Evolutionary conservation across 2,113 vertebrate genomes (phyloP).

Genomic region (Crypturellus undulatus): DNA sequence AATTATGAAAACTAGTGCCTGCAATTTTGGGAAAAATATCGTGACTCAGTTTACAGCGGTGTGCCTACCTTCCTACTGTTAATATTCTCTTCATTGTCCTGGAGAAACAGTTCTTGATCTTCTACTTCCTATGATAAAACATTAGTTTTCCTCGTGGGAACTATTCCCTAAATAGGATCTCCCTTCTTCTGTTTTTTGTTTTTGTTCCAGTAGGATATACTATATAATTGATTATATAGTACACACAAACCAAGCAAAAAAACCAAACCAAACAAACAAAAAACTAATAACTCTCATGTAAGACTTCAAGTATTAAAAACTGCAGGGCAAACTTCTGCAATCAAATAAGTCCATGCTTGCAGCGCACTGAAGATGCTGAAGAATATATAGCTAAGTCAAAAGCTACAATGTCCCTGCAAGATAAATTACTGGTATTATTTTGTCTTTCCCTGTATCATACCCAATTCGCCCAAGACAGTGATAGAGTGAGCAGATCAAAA

Average conservation of each 20-base stretch:
- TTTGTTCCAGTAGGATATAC: background rate
- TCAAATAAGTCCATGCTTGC: accelerated
- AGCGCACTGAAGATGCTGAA: background rate
- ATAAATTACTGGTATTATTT: background rate
- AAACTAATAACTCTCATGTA: background rate
- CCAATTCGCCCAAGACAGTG: background rate
- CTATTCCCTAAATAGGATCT: background rate
- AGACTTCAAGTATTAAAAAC: background rate
- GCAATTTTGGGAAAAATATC: background rate
- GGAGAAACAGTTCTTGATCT: background rate
- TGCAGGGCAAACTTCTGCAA: background rate
- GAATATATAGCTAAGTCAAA: background rate
- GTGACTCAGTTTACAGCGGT: accelerated
- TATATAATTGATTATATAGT: background rate
- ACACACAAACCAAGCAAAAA: background rate
- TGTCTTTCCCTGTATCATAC: background rate
- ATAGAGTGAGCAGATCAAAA: background rate
- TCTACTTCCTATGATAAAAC: background rate
- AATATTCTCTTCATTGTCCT: background rate
- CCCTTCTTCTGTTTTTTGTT: background rate
- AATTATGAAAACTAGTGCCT: background rate
- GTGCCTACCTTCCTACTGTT: background rate
- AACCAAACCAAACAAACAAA: background rate
- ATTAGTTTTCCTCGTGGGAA: background rate
- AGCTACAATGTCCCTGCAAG: background rate